Percentiles rank a stretch among this genome's conserved stretches.
Conservation (phyloP, 2,888 invertebrate genomes). For the Hartigia nigra region DNA sequence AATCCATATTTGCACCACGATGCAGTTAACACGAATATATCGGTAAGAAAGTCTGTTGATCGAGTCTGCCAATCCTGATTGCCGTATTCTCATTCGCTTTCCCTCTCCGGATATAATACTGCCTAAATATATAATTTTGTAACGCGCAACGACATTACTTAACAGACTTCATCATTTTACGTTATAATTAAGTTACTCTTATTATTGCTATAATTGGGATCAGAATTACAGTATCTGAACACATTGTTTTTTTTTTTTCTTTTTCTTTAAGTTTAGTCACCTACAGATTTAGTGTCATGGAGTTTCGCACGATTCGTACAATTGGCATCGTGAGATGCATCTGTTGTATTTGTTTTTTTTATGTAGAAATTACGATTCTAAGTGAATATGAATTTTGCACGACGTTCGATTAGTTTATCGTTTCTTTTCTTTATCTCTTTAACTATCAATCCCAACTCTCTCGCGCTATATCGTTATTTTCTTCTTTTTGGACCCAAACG, state of each 20-base stretch:
- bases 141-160: slow-evolving; percentile 39
- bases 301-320: slow-evolving; percentile 35
- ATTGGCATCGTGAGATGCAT: slow-evolving; percentile 31
- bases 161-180: slow-evolving; percentile 34
- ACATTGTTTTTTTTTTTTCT: slow-evolving; percentile 39
- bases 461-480: slow-evolving; percentile 3
- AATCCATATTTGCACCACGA: slow-evolving; percentile 28
- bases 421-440: background rate
- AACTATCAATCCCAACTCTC: background rate
- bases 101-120: slow-evolving; percentile 43
- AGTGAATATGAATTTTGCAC: slow-evolving; percentile 2
- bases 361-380: slow-evolving; percentile 10
- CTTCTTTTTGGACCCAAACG: slow-evolving; percentile 27
- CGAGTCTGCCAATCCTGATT: slow-evolving; percentile 48
- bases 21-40: slow-evolving; percentile 42
- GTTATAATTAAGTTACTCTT: slow-evolving; percentile 32
- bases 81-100: slow-evolving; percentile 34
- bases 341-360: slow-evolving; percentile 16
- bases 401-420: background rate
- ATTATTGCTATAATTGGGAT: slow-evolving; percentile 49
- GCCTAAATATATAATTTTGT: slow-evolving; percentile 45
- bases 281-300: slow-evolving; percentile 51
- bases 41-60: slow-evolving; percentile 40
- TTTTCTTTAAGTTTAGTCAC: slow-evolving; percentile 38
- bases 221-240: slow-evolving; percentile 44